These are phyloP conservation scores for Forbesichthys papilliferus DNA, from an alignment of 2,113 vertebrate species.

Conservation along the genomic window DNA sequence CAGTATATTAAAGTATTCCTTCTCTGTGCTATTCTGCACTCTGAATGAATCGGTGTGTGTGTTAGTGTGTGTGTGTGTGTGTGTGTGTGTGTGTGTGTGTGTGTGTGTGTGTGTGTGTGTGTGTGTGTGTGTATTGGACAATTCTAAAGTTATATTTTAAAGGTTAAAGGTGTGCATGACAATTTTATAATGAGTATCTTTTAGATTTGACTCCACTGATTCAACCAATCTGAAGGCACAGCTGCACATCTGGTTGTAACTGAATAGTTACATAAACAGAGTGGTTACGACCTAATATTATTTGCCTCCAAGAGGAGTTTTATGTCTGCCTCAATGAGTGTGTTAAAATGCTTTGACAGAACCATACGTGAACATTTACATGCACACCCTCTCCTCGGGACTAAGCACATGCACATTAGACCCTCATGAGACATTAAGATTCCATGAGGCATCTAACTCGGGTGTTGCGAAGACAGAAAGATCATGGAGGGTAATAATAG, in stretches of 20 bases:
- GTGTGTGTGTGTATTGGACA: background rate
- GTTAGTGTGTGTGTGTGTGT: background rate
- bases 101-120: background rate
- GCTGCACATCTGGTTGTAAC: too few relatives aligned
- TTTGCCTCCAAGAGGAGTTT: too few relatives aligned
- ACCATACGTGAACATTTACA: slow-evolving; percentile 2
- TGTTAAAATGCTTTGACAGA: slow-evolving; percentile 15
- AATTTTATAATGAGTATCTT: too few relatives aligned
- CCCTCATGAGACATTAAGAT: slow-evolving; percentile 59
- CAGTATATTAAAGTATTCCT: slow-evolving; percentile 33
- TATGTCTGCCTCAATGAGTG: too few relatives aligned
- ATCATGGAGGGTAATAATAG: slow-evolving; percentile 70
- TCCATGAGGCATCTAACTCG: slow-evolving; percentile 52
- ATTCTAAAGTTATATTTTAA: background rate
- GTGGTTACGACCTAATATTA: too few relatives aligned
- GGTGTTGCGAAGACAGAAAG: slow-evolving; percentile 57
- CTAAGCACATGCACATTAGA: slow-evolving; percentile 49
- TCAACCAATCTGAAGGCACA: too few relatives aligned
- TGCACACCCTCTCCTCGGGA: slow-evolving; percentile 28
- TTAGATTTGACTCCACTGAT: too few relatives aligned
- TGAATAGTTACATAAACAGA: too few relatives aligned
- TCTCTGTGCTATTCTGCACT: slow-evolving; percentile 10
- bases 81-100: background rate
- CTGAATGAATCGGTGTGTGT: slow-evolving; percentile 20
- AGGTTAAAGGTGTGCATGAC: too few relatives aligned